A percentile compares a stretch with the other conserved stretches of the same genome.
Evolutionary conservation across 2,797 vertebrate genomes (phyloP).

Genomic region (Ctenosaura bakeri): DNA sequence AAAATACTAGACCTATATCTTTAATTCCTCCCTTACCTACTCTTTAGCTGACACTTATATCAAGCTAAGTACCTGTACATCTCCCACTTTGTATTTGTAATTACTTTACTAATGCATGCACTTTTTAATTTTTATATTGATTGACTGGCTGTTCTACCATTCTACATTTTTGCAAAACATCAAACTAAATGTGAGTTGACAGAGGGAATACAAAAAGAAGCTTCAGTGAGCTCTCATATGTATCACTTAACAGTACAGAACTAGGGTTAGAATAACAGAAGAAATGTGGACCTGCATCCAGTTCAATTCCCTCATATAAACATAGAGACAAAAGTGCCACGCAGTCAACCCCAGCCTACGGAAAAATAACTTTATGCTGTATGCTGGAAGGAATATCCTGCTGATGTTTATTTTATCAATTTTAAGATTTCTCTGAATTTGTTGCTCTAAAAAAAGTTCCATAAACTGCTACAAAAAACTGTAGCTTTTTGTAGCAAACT

Average conservation of each 20-base stretch:
- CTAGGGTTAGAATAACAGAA: conserved; percentile 37
- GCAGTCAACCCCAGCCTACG: conserved; percentile 48
- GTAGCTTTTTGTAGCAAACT: conserved; percentile 16
- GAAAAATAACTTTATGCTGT: conserved; percentile 48
- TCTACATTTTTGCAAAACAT: conserved; percentile 27
- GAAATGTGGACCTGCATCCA: conserved; percentile 36
- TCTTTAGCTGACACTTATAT: conserved; percentile 80
- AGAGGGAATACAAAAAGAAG: background rate
- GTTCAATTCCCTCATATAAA: conserved; percentile 24
- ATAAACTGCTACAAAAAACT: background rate
- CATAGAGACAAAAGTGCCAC: conserved; percentile 40
- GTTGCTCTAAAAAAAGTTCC: background rate
- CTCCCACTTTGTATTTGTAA: conserved; percentile 65
- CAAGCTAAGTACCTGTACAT: conserved; percentile 80
- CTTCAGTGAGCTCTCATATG: conserved; percentile 9
- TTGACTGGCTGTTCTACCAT: background rate
- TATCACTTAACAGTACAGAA: conserved; percentile 8
- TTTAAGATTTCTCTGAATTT: conserved; percentile 27
- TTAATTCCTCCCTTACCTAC: conserved; percentile 77
- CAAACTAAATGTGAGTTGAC: conserved; percentile 42
- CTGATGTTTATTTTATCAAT: conserved; percentile 12
- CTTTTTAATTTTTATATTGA: conserved; percentile 8
- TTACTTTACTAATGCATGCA: conserved; percentile 38
- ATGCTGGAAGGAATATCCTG: conserved; percentile 44
- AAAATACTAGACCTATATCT: conserved; percentile 69